These are phyloP conservation scores for Listronotus oregonensis DNA, from an alignment of 1,140 invertebrate species.

Conservation along the genomic window DNA sequence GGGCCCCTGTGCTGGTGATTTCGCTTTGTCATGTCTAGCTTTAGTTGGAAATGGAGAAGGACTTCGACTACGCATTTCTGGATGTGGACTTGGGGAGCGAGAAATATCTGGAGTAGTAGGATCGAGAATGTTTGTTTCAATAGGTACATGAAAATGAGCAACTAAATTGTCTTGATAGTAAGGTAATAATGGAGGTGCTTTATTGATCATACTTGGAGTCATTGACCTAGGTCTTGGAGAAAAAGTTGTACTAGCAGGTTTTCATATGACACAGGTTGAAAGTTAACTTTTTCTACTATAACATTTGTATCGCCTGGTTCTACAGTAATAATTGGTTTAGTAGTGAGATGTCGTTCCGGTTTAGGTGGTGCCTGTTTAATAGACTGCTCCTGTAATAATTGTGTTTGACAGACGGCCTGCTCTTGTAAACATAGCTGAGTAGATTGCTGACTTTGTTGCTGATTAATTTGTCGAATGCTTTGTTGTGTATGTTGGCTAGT, in stretches of 20 bases:
- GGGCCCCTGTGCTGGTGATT: constrained; percentile 65
- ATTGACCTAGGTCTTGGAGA: constrained; percentile 57
- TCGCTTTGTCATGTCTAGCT: constrained; percentile 34
- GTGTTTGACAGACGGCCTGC: background rate
- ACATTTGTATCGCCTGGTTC: constrained; percentile 28
- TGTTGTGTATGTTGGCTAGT: background rate
- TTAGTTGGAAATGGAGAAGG: constrained; percentile 51
- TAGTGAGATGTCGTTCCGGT: background rate
- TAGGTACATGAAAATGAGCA: constrained; percentile 61
- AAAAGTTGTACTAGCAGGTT: constrained; percentile 39
- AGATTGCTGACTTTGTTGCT: constrained; percentile 7
- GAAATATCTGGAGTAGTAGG: constrained; percentile 61
- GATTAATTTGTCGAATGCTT: background rate
- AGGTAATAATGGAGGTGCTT: constrained; percentile 67
- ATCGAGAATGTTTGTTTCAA: constrained; percentile 62
- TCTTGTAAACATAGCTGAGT: background rate
- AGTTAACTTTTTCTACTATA: constrained; percentile 44
- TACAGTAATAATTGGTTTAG: constrained; percentile 42
- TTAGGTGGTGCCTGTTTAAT: constrained; percentile 4
- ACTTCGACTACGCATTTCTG: constrained; percentile 38
- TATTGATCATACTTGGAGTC: constrained; percentile 68
- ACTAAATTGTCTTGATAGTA: constrained; percentile 70
- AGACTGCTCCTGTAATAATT: constrained; percentile 18
- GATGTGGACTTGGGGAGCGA: constrained; percentile 62
- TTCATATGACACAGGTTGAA: constrained; percentile 65